Conservation (phyloP, 2,113 vertebrate species). For the Ceuthmochares aereus region DNA sequence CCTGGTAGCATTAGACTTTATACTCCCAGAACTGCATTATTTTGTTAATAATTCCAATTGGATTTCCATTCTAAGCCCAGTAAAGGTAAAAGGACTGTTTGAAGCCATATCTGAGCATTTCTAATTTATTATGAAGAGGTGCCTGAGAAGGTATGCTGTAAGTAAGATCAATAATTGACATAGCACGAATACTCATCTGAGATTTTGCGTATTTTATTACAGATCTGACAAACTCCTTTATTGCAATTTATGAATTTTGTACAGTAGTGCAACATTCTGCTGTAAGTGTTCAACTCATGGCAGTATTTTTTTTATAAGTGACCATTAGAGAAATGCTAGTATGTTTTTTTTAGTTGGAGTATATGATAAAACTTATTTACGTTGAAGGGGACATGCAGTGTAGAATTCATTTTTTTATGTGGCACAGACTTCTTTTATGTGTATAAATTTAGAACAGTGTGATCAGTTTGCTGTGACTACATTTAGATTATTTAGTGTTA, state of each 20-base stretch:
- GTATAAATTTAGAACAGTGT: neutral
- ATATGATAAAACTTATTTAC: neutral
- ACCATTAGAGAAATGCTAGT: neutral
- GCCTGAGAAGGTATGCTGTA: neutral
- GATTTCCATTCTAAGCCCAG: neutral
- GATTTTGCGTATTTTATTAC: neutral
- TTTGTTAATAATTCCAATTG: neutral
- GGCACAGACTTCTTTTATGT: neutral
- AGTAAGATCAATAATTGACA: neutral
- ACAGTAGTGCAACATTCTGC: neutral
- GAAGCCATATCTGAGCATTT: neutral
- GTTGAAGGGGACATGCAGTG: neutral
- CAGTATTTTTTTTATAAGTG: neutral
- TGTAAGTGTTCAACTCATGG: neutral
- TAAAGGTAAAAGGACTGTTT: neutral
- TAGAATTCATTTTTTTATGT: neutral
- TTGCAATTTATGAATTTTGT: neutral
- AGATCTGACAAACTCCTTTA: neutral
- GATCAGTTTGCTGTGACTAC: slow-evolving; percentile 35
- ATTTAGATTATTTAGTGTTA: neutral
- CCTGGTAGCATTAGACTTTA: neutral
- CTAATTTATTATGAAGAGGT: neutral
- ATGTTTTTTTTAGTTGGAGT: neutral
- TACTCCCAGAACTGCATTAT: neutral
- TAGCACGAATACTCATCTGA: neutral